Conservation (phyloP, 2,113 vertebrate species). For the Macrotus californicus region DNA sequence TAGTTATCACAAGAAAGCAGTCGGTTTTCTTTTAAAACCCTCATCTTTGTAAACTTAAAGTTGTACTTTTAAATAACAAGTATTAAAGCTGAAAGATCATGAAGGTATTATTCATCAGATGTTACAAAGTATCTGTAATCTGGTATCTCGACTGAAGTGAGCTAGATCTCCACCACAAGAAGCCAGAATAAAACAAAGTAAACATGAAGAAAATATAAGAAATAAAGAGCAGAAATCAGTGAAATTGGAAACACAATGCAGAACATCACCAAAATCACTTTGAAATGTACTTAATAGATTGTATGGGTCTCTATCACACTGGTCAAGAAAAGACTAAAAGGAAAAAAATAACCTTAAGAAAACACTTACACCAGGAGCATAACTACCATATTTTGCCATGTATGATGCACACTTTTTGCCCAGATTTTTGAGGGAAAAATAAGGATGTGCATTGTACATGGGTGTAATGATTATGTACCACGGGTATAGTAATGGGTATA, state of each 20-base stretch:
- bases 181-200: background rate
- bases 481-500: no score
- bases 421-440: no score
- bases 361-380: background rate
- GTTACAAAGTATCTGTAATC: background rate
- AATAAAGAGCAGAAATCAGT: background rate
- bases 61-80: background rate
- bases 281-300: background rate
- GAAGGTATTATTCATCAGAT: background rate
- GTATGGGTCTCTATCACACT: background rate
- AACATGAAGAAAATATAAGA: background rate
- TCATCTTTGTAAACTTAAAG: background rate
- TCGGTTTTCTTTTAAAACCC: background rate
- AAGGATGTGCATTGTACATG: no score
- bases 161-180: background rate
- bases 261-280: background rate
- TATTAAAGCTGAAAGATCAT: background rate
- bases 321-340: background rate
- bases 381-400: background rate
- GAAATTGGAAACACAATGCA: background rate
- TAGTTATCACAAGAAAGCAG: background rate
- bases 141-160: background rate
- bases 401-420: no score
- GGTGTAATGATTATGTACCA: no score
- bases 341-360: background rate